Conservation (phyloP, 2,888 invertebrate genomes). For the Diachrysia chrysitis region DNA sequence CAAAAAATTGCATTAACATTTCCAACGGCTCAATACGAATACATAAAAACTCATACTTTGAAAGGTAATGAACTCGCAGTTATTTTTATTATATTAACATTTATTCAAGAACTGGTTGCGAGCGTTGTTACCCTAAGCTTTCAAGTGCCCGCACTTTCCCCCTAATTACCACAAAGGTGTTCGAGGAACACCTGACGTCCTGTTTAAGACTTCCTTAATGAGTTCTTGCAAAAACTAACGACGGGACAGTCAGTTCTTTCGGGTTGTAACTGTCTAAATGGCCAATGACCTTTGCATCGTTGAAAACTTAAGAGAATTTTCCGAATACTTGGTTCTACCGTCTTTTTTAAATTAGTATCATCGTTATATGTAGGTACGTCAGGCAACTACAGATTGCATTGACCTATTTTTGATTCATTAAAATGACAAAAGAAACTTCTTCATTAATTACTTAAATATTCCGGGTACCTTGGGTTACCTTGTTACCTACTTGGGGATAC, state of each 20-base stretch:
- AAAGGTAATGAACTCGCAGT: constrained; percentile 49
- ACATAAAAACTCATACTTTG: constrained; percentile 35
- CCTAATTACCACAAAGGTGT: constrained; percentile 63
- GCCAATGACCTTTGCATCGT: constrained; percentile 36
- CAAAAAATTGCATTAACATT: constrained; percentile 37
- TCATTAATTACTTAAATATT: constrained; percentile 19
- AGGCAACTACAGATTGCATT: constrained; percentile 18
- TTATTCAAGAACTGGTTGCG: constrained; percentile 44
- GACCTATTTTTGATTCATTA: constrained; percentile 35
- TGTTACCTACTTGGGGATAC: too few species aligned
- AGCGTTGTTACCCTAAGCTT: constrained; percentile 39
- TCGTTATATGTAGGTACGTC: neutral
- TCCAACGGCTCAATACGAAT: constrained; percentile 36
- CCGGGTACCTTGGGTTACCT: too few species aligned
- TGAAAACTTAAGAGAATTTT: constrained; percentile 18
- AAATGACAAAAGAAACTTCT: constrained; percentile 9
- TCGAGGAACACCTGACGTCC: constrained; percentile 64
- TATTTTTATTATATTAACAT: constrained; percentile 43
- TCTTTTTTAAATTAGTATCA: neutral
- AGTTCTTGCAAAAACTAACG: constrained; percentile 53
- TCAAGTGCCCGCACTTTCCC: constrained; percentile 48
- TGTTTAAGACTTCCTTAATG: constrained; percentile 57
- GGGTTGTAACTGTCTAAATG: constrained; percentile 13
- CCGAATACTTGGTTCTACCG: constrained; percentile 16
- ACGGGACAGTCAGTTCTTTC: constrained; percentile 17